These are phyloP conservation scores for Neoniphon sammara DNA, from an alignment of 2,797 vertebrate genomes.

Conservation along the genomic window DNA sequence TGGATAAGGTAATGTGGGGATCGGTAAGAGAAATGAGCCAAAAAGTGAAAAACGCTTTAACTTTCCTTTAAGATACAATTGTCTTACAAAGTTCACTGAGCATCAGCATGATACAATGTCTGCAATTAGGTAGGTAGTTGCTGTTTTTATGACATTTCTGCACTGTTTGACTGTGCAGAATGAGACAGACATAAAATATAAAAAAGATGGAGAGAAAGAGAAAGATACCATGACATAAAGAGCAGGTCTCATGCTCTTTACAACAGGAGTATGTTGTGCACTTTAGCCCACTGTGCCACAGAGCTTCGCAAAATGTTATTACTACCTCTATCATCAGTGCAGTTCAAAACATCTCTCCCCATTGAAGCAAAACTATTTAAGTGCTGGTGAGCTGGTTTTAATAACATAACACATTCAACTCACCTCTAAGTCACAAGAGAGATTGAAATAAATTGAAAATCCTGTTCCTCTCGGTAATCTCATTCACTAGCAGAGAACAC, in stretches of 20 bases:
- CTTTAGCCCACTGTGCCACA: conserved; percentile 1
- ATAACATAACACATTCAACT: conserved; percentile 36
- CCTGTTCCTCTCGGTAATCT: conserved; percentile 60
- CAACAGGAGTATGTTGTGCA: conserved; percentile 6
- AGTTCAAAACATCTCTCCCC: conserved; percentile 15
- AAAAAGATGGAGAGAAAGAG: not conserved
- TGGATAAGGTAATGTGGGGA: conserved; percentile 27
- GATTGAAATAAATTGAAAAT: conserved; percentile 57
- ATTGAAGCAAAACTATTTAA: conserved; percentile 8
- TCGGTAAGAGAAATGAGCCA: conserved; percentile 18
- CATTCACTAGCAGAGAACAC: conserved; percentile 50
- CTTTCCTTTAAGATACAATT: conserved; percentile 40
- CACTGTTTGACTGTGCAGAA: conserved; percentile 8
- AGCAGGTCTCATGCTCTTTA: not conserved
- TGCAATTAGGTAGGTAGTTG: conserved; percentile 23
- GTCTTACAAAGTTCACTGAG: conserved; percentile 44
- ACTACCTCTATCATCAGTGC: not conserved
- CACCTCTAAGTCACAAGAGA: conserved; percentile 39
- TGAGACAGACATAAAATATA: not conserved
- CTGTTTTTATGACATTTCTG: conserved; percentile 37
- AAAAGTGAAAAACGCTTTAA: conserved; percentile 31
- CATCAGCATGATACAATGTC: conserved; percentile 50
- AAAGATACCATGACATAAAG: not conserved
- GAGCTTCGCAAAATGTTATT: conserved; percentile 23
- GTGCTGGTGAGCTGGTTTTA: conserved; percentile 20